Evolutionary conservation across 2,113 vertebrate species (phyloP), one percentile per base, ranked within the genome.

Genomic region (Archilochus colubris): DNA sequence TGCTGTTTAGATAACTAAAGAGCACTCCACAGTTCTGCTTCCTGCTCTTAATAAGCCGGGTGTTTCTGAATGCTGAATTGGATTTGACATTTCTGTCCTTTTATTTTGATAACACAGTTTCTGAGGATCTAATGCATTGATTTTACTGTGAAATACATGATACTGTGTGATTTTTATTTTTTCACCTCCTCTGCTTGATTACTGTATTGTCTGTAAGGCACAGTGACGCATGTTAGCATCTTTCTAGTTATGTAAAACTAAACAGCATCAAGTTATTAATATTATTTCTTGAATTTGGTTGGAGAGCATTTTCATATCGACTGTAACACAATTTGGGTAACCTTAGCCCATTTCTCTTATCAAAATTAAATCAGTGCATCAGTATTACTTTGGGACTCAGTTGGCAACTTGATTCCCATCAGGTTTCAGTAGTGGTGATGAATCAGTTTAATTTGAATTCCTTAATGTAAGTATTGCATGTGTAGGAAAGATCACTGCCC

Each of bases 401-500:
- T 10, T 88, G 55, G n/a, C 63, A 89, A 27, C 28, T 40, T 48
- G 72, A 75, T 36, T 75, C 31, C 31, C n/a, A 14, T 75, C 21
- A 64, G 31, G 7, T 84, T 90, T 75, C 53, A 40, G 53, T 57
- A 69, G 48, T 43, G 31, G 51, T 83, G 48, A 68, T 94, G 82
- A 94, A 78, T 77, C 86, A 94, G 63, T 38, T 83, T 85, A 48
- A 63, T 94, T 92, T 95, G 15, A 73, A 90, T 67, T 83, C 23
- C 28, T 69, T 88, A 64, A 88, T 88, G 46, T 58, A 88, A 86
- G 38, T 77, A 38, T 58, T 80, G 38, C 55, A 13, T 70, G 17
- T 59, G 57, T 70, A 67, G 40, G 51, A 73, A 89, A 91, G 57
- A 77, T 95, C 51, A 51, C 64, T 83, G 19, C 10, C 68, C 64